Conservation (phyloP, 2,797 vertebrate genomes). For the Gymnoscopelus braueri region DNA sequence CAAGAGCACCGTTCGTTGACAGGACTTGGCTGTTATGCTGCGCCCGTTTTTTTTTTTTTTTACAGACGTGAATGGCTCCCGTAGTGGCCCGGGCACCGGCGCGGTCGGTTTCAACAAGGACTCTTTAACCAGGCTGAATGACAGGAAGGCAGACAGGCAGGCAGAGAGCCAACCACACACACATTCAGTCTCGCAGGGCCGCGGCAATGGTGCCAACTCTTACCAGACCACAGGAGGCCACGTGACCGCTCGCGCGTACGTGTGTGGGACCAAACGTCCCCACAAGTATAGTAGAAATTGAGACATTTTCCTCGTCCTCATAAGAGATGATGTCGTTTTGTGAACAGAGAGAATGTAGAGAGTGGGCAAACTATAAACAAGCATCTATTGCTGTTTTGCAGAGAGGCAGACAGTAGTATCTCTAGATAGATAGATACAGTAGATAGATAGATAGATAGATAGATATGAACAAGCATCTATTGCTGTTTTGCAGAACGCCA, state of each 20-base stretch:
- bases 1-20: no score
- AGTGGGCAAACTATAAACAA: no score
- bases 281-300: not conserved
- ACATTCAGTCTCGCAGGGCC: constrained; percentile 54
- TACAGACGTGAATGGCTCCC: constrained; percentile 65
- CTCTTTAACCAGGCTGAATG: constrained; percentile 73
- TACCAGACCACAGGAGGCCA: constrained; percentile 55
- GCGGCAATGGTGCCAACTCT: constrained; percentile 65
- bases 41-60: no score
- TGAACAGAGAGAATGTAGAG: no score
- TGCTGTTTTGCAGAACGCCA: not conserved
- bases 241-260: constrained; percentile 16
- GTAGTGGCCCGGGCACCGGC: constrained; percentile 67
- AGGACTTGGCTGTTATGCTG: no score
- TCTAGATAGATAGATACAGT: no score
- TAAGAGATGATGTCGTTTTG: no score
- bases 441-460: not conserved
- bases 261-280: constrained; percentile 23
- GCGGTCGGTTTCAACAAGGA: constrained; percentile 65
- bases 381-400: not conserved
- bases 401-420: no score
- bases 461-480: not conserved
- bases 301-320: not conserved
- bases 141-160: constrained; percentile 65
- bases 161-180: constrained; percentile 66